Conservation (phyloP, 1,140 invertebrate genomes). For the Drusus annulatus region DNA sequence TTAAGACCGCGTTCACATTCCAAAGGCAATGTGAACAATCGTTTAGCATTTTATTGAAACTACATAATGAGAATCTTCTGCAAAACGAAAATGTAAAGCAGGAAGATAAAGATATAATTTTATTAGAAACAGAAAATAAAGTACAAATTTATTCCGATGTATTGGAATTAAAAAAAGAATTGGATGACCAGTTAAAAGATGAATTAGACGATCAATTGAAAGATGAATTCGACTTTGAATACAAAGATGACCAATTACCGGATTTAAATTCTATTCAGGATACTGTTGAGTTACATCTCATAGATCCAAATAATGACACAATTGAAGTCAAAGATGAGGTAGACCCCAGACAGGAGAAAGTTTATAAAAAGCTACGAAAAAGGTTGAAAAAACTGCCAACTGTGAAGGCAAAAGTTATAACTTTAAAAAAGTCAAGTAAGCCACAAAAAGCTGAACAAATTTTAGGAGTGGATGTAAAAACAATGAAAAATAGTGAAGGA, state of each 20-base stretch:
- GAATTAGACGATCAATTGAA: slow-evolving; percentile 43
- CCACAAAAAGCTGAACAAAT: slow-evolving; percentile 38
- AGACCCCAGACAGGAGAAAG: neutral
- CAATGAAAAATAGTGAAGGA: slow-evolving; percentile 34
- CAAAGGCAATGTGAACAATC: slow-evolving; percentile 53
- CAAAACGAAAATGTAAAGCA: too few relatives aligned
- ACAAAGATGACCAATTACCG: neutral
- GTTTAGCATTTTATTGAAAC: slow-evolving; percentile 16
- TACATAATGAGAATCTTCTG: neutral
- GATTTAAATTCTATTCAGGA: slow-evolving; percentile 5
- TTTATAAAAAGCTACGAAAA: slow-evolving; percentile 34
- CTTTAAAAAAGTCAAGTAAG: slow-evolving; percentile 16
- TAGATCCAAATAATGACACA: neutral
- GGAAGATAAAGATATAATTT: neutral
- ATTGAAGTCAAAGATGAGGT: slow-evolving; percentile 3
- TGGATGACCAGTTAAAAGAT: slow-evolving; percentile 44
- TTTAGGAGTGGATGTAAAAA: slow-evolving; percentile 49
- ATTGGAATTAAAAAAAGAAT: slow-evolving; percentile 23
- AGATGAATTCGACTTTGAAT: slow-evolving; percentile 36
- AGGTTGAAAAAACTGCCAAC: slow-evolving; percentile 20
- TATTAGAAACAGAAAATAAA: neutral
- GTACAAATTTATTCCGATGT: slow-evolving; percentile 4
- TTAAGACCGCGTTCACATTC: slow-evolving; percentile 53
- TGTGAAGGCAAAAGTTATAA: neutral
- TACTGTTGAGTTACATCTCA: slow-evolving; percentile 13